A percentile compares a stretch with the other conserved stretches of the same genome.
These are phyloP conservation scores for Smittia sp. DNA, from an alignment of 2,888 invertebrate species.

Conservation along the genomic window DNA sequence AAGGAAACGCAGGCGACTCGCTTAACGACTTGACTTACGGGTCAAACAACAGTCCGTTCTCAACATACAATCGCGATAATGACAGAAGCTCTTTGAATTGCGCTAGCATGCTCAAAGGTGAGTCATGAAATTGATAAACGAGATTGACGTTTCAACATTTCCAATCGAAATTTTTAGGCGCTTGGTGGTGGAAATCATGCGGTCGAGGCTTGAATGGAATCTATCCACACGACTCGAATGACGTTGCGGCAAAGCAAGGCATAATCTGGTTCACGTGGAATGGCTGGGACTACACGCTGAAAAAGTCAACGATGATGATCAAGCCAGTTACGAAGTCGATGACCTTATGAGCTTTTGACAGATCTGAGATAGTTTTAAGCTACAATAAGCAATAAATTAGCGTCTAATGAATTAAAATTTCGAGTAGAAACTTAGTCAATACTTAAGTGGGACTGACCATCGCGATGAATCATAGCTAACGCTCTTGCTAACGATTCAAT, in stretches of 20 bases:
- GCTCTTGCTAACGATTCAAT: too few species aligned
- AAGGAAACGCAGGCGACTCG: slow-evolving; percentile 87
- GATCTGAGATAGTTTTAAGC: too few species aligned
- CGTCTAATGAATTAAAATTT: too few species aligned
- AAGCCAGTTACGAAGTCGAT: background rate
- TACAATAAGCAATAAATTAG: too few species aligned
- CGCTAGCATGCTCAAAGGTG: slow-evolving; percentile 81
- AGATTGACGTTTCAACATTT: background rate
- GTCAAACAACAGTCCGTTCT: slow-evolving; percentile 89
- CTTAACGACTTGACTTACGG: slow-evolving; percentile 93
- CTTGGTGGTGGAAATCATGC: slow-evolving; percentile 96
- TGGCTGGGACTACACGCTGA: slow-evolving; percentile 91
- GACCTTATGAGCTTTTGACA: too few species aligned
- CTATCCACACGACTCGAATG: slow-evolving; percentile 71
- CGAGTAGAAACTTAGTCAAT: too few species aligned
- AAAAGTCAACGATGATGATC: slow-evolving; percentile 88
- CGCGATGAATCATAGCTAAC: too few species aligned
- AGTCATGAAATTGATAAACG: background rate
- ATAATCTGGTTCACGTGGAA: slow-evolving; percentile 95
- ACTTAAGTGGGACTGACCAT: too few species aligned
- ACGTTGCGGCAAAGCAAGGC: slow-evolving; percentile 84
- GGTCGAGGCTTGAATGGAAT: slow-evolving; percentile 86
- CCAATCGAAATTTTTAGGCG: slow-evolving; percentile 59
- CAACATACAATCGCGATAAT: slow-evolving; percentile 89
- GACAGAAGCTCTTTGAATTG: slow-evolving; percentile 87